Evolutionary conservation across 1,140 invertebrate species (phyloP).

Genomic region (Drosophila rufa): DNA sequence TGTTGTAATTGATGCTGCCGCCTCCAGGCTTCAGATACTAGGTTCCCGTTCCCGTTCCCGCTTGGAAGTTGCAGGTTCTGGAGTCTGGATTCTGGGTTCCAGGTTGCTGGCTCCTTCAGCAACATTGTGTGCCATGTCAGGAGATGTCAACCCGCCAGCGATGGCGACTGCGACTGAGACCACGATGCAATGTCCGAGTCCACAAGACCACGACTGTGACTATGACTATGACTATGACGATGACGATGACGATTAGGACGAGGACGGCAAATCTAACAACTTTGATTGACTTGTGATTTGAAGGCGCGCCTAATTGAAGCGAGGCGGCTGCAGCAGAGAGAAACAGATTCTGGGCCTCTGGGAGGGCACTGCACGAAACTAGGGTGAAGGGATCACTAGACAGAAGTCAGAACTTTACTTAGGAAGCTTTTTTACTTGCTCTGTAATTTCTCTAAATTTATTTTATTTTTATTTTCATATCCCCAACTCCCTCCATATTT

Average conservation of each 20-base stretch:
- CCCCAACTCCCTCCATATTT: background rate
- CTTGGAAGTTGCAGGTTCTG: background rate
- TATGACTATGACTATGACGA: conserved; percentile 20
- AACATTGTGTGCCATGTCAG: conserved; percentile 72
- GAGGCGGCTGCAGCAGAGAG: conserved; percentile 49
- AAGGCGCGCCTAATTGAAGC: conserved; percentile 82
- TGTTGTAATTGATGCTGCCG: conserved; percentile 82
- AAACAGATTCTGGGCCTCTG: conserved; percentile 28
- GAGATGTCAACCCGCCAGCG: conserved; percentile 66
- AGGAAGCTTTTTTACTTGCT: background rate
- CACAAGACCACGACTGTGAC: conserved; percentile 19
- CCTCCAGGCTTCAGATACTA: conserved; percentile 30
- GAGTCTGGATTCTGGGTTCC: background rate
- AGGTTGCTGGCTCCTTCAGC: conserved; percentile 22
- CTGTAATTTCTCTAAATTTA: background rate
- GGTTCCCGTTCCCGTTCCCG: background rate
- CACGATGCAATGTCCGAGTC: conserved; percentile 28
- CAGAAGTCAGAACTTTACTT: too few relatives aligned
- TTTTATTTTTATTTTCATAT: background rate
- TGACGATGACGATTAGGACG: conserved; percentile 29
- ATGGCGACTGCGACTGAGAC: conserved; percentile 30
- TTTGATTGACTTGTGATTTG: conserved; percentile 83
- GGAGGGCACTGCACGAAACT: conserved; percentile 33
- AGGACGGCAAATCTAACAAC: conserved; percentile 78
- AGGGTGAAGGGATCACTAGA: background rate